Base-by-base conservation (phyloP, 2,113 vertebrate species). In the Thinocorus orbignyianus region DNA sequence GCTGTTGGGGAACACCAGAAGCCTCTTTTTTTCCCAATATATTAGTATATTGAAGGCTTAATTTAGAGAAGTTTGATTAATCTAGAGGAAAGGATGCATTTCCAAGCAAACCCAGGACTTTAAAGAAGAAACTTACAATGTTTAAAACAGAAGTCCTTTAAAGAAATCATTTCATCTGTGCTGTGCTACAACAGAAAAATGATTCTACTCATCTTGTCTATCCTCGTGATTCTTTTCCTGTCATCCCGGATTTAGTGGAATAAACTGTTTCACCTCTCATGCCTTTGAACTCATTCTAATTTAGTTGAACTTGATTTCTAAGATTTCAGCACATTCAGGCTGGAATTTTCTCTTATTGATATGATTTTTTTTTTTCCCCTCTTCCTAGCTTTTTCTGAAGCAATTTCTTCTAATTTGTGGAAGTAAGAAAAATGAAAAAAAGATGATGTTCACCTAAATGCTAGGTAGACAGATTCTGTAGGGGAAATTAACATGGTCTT, bases 241-340 rank as follows among this genome's bases (percentile, higher is more conserved):
- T 92, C 82, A 94, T 94, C 61, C 44, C 81, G 76, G 90, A 94
- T 97, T 93, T 93, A 94, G 68, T 48, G 60, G 74, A 92, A 79
- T 94, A 96, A 94, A 95, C 85, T 80, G 10, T 88, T 94, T 95
- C 81, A 86, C 81, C 71, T 94, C 37, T 83, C 30, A 41, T 88
- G 80, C 54, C 77, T 95, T 81, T 73, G 35, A 83, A 35, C 85
- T 85, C 74, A 41, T 96, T 97, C 54, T 91, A 80, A 91, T 93
- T 95, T 94, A 74, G 71, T 33, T 94, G 72, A 90, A 95, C 86
- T 90, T 95, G 64, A 90, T 94, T 95, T 95, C 66, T 80, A 72
- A 77, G 64, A 92, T 92, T 97, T 91, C 52, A 91, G 13, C 22
- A 62, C 55, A 26, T 90, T 89, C 80, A 83, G 76, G 52, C 39